These are phyloP conservation scores for Otolemur crassicaudatus DNA, from an alignment of 2,797 vertebrate species.

Conservation along the genomic window DNA sequence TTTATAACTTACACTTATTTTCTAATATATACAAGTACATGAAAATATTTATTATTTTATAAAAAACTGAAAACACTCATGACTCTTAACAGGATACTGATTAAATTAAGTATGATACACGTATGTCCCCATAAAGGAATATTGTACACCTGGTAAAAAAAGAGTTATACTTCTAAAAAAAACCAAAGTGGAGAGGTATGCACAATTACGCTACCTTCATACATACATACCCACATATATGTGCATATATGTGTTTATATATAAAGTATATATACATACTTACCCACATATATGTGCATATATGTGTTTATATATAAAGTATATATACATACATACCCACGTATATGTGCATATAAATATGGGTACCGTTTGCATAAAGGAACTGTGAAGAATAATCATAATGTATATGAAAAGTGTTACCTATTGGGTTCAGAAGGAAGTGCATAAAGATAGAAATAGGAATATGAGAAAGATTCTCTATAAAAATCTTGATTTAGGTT, in stretches of 20 bases:
- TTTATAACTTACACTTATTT: constrained; percentile 19
- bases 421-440: neutral
- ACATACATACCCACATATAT: neutral
- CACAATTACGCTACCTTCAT: neutral
- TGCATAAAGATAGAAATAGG: neutral
- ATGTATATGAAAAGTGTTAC: neutral
- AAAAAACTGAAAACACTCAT: neutral
- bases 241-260: neutral
- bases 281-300: too few relatives aligned
- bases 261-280: too few relatives aligned
- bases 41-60: neutral
- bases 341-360: neutral
- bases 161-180: neutral
- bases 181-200: neutral
- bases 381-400: neutral
- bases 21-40: neutral
- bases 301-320: neutral
- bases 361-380: neutral
- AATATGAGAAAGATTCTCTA: neutral
- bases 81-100: neutral
- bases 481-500: constrained; percentile 2
- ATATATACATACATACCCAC: neutral
- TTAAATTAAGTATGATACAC: neutral
- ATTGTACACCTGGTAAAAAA: neutral
- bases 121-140: neutral